Percentiles rank a stretch among this genome's conserved stretches.
Evolutionary conservation across 1,140 invertebrate species (phyloP).

Genomic region (Andrena cerasifolii): DNA sequence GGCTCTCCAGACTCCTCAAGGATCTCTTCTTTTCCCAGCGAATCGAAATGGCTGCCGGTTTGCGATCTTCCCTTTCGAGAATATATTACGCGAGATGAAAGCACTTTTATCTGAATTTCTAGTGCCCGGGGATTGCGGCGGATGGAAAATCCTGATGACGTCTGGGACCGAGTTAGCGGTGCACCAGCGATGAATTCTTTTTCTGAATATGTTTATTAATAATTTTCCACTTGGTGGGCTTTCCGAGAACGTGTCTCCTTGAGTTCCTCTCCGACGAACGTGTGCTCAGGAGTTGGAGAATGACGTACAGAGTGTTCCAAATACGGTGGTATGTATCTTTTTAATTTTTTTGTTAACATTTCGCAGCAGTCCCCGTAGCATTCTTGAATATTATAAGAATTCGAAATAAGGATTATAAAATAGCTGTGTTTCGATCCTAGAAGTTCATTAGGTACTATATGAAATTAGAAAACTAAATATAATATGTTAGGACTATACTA

Average conservation of each 20-base stretch:
- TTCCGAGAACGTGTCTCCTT: neutral
- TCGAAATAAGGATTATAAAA: no score
- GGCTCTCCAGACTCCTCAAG: slow-evolving; percentile 17
- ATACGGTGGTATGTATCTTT: no score
- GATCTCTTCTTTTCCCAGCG: slow-evolving; percentile 27
- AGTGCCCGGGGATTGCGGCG: neutral
- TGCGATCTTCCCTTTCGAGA: slow-evolving; percentile 31
- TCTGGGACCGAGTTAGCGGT: slow-evolving; percentile 21
- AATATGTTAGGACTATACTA: no score
- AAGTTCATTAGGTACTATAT: no score
- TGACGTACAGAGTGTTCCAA: no score
- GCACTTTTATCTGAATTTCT: slow-evolving; percentile 54
- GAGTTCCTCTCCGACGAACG: no score
- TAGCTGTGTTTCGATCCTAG: no score
- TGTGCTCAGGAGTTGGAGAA: neutral
- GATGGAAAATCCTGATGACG: slow-evolving; percentile 35
- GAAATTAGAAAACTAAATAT: no score
- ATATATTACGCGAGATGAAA: slow-evolving; percentile 38
- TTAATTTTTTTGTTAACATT: no score
- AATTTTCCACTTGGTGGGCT: slow-evolving; percentile 13
- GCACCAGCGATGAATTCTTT: slow-evolving; percentile 1
- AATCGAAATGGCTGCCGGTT: slow-evolving; percentile 33
- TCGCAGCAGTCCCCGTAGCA: no score
- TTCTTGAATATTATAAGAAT: no score
- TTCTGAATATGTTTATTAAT: slow-evolving; percentile 40